Evolutionary conservation across 2,888 invertebrate genomes (phyloP).

Genomic region (Drosophila koepferae): DNA sequence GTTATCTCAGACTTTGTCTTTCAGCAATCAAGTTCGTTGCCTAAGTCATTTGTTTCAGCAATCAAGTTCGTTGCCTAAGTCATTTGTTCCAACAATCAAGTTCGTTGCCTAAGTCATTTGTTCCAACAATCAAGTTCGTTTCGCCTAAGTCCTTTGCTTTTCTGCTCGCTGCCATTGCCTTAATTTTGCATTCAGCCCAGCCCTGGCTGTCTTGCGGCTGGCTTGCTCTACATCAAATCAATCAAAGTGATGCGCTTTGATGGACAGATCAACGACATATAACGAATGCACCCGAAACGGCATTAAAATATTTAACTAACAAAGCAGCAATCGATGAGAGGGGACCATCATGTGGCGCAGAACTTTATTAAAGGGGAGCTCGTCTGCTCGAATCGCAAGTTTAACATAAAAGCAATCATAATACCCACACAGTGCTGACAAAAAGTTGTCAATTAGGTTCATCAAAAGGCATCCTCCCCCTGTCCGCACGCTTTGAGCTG

Average conservation of each 20-base stretch:
- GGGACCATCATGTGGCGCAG: background rate
- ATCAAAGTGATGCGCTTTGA: slow-evolving; percentile 76
- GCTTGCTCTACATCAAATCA: slow-evolving; percentile 67
- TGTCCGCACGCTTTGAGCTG: slow-evolving; percentile 6
- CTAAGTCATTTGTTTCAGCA: slow-evolving; percentile 2
- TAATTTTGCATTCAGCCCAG: slow-evolving; percentile 21
- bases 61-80: slow-evolving; percentile 14
- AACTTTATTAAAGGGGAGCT: slow-evolving; percentile 9
- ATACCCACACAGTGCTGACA: slow-evolving; percentile 79
- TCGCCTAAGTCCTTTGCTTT: background rate
- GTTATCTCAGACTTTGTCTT: slow-evolving; percentile 19
- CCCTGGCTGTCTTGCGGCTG: background rate
- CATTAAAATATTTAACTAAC: slow-evolving; percentile 71
- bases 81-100: slow-evolving; percentile 4
- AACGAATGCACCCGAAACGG: slow-evolving; percentile 49
- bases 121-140: background rate
- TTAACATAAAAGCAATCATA: slow-evolving; percentile 84
- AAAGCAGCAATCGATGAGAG: slow-evolving; percentile 38
- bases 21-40: slow-evolving; percentile 6
- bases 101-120: slow-evolving; percentile 17
- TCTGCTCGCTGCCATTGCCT: background rate
- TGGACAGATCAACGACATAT: slow-evolving; percentile 65
- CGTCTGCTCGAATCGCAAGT: slow-evolving; percentile 20
- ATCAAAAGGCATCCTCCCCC: slow-evolving; percentile 58
- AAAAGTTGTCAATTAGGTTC: slow-evolving; percentile 83